phyloP scores from a whole-genome alignment of 1,140 invertebrate genomes.

The Tetramorium simillimum region DNA sequence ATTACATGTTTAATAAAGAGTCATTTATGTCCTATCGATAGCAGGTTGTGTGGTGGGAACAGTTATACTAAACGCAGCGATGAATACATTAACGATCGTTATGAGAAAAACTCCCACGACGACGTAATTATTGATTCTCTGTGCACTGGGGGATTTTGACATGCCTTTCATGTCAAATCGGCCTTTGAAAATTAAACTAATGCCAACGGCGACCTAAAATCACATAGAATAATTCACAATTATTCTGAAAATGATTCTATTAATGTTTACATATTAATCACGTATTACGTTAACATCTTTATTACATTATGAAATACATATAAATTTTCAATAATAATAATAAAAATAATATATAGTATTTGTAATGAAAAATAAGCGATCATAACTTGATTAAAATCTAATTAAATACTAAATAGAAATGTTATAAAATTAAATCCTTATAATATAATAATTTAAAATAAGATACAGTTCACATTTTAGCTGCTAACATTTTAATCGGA shows the following conservation, averaged over 20 bases:
- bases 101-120: constrained; percentile 88
- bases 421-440: no score
- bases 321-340: no score
- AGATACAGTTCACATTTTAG: no score
- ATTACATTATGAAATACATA: no score
- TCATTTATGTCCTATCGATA: background rate
- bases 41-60: constrained; percentile 21
- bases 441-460: no score
- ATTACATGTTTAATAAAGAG: background rate
- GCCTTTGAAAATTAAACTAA: constrained; percentile 88
- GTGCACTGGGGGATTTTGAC: constrained; percentile 82
- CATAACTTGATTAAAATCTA: no score
- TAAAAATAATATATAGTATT: no score
- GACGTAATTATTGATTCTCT: constrained; percentile 88
- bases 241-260: background rate
- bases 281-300: no score
- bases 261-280: background rate
- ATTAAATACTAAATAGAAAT: no score
- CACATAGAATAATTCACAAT: background rate
- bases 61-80: constrained; percentile 88
- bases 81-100: constrained; percentile 89
- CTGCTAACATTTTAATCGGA: no score
- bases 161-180: constrained; percentile 85
- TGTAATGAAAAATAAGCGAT: no score
- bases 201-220: constrained; percentile 86